Conservation (phyloP, 2,888 invertebrate genomes). For the Nysson spinosus region DNA sequence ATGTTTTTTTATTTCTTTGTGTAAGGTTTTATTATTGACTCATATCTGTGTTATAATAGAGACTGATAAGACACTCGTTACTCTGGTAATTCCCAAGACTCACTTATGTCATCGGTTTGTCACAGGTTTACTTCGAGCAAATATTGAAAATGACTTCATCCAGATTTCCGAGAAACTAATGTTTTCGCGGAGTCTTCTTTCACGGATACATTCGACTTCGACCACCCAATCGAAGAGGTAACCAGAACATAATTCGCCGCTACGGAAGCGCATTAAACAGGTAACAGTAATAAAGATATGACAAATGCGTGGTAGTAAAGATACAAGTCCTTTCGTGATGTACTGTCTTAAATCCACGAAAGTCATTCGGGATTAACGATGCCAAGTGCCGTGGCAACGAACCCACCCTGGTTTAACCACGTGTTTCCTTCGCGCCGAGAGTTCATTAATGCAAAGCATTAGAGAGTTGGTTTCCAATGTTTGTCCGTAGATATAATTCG, state of each 20-base stretch:
- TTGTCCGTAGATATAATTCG: slow-evolving; percentile 29
- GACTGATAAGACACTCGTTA: no score
- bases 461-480: slow-evolving; percentile 31
- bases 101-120: no score
- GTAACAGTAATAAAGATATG: slow-evolving; percentile 44
- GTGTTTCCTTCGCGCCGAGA: slow-evolving; percentile 41
- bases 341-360: slow-evolving; percentile 48
- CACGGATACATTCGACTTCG: slow-evolving; percentile 11
- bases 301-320: slow-evolving; percentile 33
- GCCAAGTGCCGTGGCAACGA: slow-evolving; percentile 38
- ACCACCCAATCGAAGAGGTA: no score
- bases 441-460: slow-evolving; percentile 49
- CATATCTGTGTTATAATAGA: no score
- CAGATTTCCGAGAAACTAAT: background rate
- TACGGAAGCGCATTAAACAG: slow-evolving; percentile 39
- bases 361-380: slow-evolving; percentile 48
- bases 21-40: no score
- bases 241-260: slow-evolving; percentile 10
- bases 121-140: no score
- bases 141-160: no score
- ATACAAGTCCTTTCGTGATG: slow-evolving; percentile 22
- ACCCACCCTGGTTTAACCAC: slow-evolving; percentile 25
- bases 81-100: no score
- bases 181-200: background rate
- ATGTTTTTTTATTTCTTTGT: no score